Percentiles rank a stretch among this genome's conserved stretches.
Conservation (phyloP, 2,797 vertebrate species). For the Craterocephalus amniculus region DNA sequence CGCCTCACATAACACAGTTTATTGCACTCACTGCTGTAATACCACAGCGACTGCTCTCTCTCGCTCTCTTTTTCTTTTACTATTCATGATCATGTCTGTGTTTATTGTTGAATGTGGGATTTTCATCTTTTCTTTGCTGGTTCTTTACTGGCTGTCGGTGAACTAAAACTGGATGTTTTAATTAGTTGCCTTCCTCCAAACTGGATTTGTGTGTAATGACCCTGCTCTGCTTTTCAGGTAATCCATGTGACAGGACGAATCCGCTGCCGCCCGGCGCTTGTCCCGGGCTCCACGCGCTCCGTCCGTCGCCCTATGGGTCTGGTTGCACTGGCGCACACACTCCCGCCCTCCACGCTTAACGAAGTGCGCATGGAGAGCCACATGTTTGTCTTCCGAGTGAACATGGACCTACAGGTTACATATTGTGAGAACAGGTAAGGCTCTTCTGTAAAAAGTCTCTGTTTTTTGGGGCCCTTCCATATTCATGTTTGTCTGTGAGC, state of each 20-base stretch:
- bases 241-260: constrained; percentile 90
- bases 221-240: constrained; percentile 77
- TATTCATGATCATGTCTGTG: constrained; percentile 4
- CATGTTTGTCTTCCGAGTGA: constrained; percentile 92
- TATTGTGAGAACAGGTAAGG: constrained; percentile 93
- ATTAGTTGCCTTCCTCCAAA: not conserved
- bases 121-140: not conserved
- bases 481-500: constrained; percentile 44
- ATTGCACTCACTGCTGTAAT: constrained; percentile 44
- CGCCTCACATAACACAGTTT: constrained; percentile 48
- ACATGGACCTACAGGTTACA: constrained; percentile 92
- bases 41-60: constrained; percentile 15
- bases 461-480: constrained; percentile 14
- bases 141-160: not conserved
- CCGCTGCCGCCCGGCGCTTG: constrained; percentile 83
- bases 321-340: constrained; percentile 89
- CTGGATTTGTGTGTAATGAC: not conserved
- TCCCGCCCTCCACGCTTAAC: constrained; percentile 90
- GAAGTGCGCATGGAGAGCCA: constrained; percentile 92
- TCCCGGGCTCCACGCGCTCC: constrained; percentile 78
- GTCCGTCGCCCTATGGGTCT: constrained; percentile 85
- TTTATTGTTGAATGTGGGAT: constrained; percentile 6
- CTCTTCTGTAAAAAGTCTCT: not conserved
- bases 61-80: constrained; percentile 9
- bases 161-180: not conserved